Evolutionary conservation across 2,888 invertebrate species (phyloP).

Genomic region (Anorthoa munda): DNA sequence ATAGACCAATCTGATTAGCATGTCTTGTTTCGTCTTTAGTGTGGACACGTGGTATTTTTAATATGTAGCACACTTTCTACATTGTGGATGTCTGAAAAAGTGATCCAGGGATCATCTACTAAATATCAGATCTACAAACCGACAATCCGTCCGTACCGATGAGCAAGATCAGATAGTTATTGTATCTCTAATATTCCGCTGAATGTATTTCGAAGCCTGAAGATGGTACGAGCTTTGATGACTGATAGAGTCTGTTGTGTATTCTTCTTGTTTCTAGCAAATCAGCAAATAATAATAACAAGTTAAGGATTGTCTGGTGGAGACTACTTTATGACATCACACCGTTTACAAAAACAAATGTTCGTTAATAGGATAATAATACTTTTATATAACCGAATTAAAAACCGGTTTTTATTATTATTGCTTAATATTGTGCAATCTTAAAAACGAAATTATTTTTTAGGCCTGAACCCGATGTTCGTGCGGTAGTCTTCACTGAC

Average conservation of each 20-base stretch:
- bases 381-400: neutral
- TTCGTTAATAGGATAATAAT: neutral
- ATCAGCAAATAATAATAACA: too few species aligned
- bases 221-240: neutral
- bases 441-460: conserved; percentile 39
- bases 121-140: conserved; percentile 2
- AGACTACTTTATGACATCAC: conserved; percentile 1
- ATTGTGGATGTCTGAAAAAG: neutral
- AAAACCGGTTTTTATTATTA: neutral
- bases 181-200: neutral
- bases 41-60: neutral
- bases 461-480: conserved; percentile 96
- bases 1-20: neutral
- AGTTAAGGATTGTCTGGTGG: neutral
- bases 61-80: neutral
- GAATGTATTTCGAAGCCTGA: neutral
- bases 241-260: neutral
- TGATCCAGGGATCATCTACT: neutral
- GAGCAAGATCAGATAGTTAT: neutral
- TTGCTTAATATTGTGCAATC: conserved; percentile 11
- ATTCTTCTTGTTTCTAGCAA: neutral
- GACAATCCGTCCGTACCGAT: neutral
- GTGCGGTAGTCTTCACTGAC: conserved; percentile 98
- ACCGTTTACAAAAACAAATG: conserved; percentile 7
- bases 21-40: neutral